Base-by-base conservation (phyloP, 2,113 vertebrate species). In the Hypocryptadius cinnamomeus region DNA sequence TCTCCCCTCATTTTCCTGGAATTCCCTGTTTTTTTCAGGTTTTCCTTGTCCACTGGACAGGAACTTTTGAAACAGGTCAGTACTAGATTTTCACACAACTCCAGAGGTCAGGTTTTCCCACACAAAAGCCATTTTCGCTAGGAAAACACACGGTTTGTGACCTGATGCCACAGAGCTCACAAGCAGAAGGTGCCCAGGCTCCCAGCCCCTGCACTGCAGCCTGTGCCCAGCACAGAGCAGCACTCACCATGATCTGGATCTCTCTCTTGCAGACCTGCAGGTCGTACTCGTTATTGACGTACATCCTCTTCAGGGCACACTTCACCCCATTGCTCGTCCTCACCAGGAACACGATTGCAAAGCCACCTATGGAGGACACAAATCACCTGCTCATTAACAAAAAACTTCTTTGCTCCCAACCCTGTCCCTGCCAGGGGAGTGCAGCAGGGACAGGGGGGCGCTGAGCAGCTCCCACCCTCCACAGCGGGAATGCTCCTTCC, bases 181-280 rank as follows among this genome's bases (percentile, higher is more conserved):
- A 8, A 22, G n/a, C 66, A 76, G 57, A 10, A 30, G 68, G 50
- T 7, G 64, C 28, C 3, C 10, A 16, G 35, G 56, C 35, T 66
- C 47, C 72, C 45, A 14, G 42, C 20, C 13, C 13, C 11, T 30
- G 47, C 39, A 25, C 3, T 13, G 57, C 69, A 59, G 25, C 1
- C 4, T 11, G 42, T n/a, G 10, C 37, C n/a, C 54, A 12, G 6
- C 3, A 3, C 11, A 8, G 76, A 47, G 9, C 2, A 5, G 5
- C 51, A 56, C 98, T 98, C 97, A 99, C 99, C 99, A 99, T 99
- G 94, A 99, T 99, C 90, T 99, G 99, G 96, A 99, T 99, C 95
- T 99, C 99, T 94, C 98, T 98, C 93, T 99, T 98, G 98, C 99
- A 99, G 95, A 99, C 98, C 89, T 99, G 98, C 85, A 99, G 97